These are phyloP conservation scores for Mesitornis unicolor DNA, from an alignment of 2,113 vertebrate genomes.

Conservation along the genomic window DNA sequence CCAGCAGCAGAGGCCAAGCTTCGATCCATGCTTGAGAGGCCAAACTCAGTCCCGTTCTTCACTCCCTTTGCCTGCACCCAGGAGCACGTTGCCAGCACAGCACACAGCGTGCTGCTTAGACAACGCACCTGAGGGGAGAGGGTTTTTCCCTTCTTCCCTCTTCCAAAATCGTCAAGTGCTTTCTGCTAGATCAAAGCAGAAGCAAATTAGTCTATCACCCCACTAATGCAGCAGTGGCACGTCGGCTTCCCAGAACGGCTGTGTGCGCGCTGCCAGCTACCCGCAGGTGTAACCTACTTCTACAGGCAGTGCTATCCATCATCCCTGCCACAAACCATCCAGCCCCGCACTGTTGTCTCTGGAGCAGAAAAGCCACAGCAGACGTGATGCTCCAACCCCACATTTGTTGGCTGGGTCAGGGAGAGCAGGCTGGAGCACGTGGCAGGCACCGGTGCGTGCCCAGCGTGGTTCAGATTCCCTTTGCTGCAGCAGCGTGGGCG, in stretches of 20 bases:
- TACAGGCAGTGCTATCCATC: slow-evolving; percentile 1
- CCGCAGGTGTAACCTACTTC: not conserved
- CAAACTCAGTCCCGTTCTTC: not conserved
- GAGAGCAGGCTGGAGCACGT: not conserved
- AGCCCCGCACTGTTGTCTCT: not conserved
- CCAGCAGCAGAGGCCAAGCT: not conserved
- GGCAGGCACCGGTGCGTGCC: not conserved
- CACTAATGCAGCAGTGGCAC: not conserved
- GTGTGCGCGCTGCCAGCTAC: not conserved
- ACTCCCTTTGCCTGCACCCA: not conserved
- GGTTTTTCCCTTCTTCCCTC: not conserved
- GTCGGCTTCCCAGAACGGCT: not conserved
- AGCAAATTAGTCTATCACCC: not conserved
- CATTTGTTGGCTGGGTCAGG: not conserved
- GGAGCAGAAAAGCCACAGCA: not conserved
- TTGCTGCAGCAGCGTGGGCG: fast-evolving
- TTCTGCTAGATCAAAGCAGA: slow-evolving; percentile 2
- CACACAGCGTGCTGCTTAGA: not conserved
- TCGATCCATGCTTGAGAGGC: not conserved
- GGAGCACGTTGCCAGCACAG: not conserved
- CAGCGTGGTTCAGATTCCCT: no score
- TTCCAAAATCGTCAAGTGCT: not conserved
- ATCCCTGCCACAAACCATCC: not conserved
- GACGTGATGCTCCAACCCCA: not conserved
- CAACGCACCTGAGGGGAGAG: not conserved